Evolutionary conservation across 2,797 vertebrate species (phyloP).

Genomic region (Melanogrammus aeglefinus): DNA sequence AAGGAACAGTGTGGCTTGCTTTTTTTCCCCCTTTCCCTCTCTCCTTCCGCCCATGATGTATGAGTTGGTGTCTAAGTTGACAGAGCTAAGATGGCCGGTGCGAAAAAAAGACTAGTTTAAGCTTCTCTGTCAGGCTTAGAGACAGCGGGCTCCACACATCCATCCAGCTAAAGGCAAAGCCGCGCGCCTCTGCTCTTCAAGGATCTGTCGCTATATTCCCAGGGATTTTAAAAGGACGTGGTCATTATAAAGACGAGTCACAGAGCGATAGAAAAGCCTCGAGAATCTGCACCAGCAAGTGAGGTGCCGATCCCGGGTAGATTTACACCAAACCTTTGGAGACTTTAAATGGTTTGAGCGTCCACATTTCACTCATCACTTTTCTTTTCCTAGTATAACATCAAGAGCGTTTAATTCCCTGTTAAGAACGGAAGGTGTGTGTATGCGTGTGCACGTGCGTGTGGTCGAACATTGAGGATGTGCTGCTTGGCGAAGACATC

Average conservation of each 20-base stretch:
- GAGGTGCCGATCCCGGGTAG: neutral
- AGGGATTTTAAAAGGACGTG: neutral
- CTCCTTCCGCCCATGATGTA: slow-evolving; percentile 61
- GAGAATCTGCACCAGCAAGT: neutral
- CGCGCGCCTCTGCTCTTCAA: neutral
- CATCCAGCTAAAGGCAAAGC: neutral
- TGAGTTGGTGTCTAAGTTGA: slow-evolving; percentile 36
- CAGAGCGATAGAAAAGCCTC: neutral
- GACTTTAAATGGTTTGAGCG: neutral
- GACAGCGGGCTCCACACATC: neutral
- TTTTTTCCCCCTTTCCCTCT: slow-evolving; percentile 12
- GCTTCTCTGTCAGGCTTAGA: neutral
- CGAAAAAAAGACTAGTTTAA: neutral
- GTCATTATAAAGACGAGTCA: neutral
- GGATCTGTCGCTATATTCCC: neutral
- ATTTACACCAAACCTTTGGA: neutral
- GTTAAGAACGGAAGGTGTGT: neutral
- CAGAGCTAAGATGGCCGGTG: slow-evolving; percentile 32
- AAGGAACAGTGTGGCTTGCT: slow-evolving; percentile 45
- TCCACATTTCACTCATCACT: neutral
- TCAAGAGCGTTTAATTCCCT: neutral
- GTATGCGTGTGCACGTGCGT: neutral
- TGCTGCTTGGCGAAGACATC: slow-evolving; percentile 64
- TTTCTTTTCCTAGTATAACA: neutral
- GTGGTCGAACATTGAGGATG: slow-evolving; percentile 62